These are phyloP conservation scores for Spisula solida DNA, from an alignment of 2,888 invertebrate genomes.

Conservation along the genomic window DNA sequence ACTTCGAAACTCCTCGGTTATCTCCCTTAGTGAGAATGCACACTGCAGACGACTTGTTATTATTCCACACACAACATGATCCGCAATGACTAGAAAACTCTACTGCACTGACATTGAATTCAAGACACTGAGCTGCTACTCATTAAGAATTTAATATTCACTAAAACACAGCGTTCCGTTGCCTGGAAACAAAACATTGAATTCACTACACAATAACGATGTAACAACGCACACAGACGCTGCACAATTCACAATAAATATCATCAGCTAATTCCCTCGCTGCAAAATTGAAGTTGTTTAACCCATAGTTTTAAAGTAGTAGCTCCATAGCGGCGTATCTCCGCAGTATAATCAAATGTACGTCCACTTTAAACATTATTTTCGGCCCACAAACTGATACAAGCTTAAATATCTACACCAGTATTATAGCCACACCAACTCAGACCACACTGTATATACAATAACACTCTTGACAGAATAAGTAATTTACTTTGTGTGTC, in stretches of 20 bases:
- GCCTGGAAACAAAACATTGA: background rate
- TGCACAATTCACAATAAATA: background rate
- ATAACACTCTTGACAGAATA: slow-evolving; percentile 65
- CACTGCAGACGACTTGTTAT: background rate
- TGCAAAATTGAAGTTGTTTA: slow-evolving; percentile 23
- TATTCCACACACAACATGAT: background rate
- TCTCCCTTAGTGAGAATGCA: background rate
- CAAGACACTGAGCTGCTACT: background rate
- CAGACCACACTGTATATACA: slow-evolving; percentile 70
- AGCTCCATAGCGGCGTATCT: background rate
- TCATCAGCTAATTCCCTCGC: background rate
- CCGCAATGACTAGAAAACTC: background rate
- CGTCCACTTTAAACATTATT: slow-evolving; percentile 26
- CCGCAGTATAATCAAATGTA: background rate
- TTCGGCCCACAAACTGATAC: background rate
- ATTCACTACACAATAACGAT: background rate
- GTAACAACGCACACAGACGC: background rate
- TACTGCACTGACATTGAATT: slow-evolving; percentile 10
- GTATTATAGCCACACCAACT: slow-evolving; percentile 21
- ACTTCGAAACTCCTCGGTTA: background rate
- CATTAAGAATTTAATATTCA: slow-evolving; percentile 8
- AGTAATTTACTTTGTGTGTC: slow-evolving; percentile 72
- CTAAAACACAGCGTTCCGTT: background rate
- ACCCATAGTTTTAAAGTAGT: background rate
- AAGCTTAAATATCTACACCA: background rate